phyloP scores from a whole-genome alignment of 2,888 invertebrate species.

The Saturnia japonica region DNA sequence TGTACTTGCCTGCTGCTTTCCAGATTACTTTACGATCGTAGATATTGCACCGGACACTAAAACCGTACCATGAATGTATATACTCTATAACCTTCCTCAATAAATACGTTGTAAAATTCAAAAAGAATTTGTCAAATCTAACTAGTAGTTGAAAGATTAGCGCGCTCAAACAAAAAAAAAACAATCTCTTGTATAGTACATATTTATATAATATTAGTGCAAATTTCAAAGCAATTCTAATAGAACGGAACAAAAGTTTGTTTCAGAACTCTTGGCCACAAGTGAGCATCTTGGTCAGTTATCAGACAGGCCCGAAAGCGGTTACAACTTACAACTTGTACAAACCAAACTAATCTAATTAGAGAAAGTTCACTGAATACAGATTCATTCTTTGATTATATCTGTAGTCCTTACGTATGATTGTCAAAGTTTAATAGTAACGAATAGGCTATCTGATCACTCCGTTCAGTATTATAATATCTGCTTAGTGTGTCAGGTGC shows the following conservation, averaged over 20 bases:
- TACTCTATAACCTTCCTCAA: no score
- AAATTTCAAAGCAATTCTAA: background rate
- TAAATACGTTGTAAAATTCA: no score
- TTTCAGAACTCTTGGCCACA: conserved; percentile 40
- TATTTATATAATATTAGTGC: background rate
- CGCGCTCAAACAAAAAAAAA: no score
- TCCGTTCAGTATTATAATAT: background rate
- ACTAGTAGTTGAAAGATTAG: no score
- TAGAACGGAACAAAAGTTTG: conserved; percentile 35
- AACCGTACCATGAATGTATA: no score
- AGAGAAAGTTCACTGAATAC: conserved; percentile 46
- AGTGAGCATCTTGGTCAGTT: conserved; percentile 52
- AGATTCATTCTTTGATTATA: conserved; percentile 37
- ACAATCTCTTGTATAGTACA: no score
- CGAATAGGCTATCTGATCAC: background rate
- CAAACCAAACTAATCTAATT: conserved; percentile 64
- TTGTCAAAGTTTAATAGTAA: background rate
- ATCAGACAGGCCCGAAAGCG: conserved; percentile 36
- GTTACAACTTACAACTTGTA: conserved; percentile 45
- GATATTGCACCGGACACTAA: no score
- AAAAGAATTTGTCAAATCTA: no score
- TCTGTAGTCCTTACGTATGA: conserved; percentile 27
- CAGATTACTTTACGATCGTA: no score
- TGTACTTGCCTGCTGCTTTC: no score
- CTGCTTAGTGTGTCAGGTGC: background rate